phyloP scores from a whole-genome alignment of 2,113 vertebrate species.

The Micronisus gabar region DNA sequence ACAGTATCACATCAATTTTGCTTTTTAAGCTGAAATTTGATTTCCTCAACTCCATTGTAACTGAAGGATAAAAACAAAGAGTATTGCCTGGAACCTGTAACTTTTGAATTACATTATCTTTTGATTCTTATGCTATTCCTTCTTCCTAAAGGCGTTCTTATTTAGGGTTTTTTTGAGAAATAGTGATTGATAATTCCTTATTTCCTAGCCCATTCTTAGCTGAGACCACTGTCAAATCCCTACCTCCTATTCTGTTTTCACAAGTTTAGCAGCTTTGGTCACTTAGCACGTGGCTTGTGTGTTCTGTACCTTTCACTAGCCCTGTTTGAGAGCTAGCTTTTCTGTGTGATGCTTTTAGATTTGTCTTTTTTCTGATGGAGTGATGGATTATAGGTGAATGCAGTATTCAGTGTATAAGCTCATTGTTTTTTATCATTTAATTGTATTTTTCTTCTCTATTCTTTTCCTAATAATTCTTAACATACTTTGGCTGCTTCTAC shows the following conservation, averaged over 20 bases:
- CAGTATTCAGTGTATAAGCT: background rate
- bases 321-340: background rate
- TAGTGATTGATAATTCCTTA: background rate
- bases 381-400: background rate
- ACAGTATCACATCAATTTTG: background rate
- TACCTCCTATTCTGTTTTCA: background rate
- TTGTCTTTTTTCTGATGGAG: background rate
- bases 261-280: background rate
- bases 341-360: background rate
- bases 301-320: background rate
- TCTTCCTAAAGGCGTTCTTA: background rate
- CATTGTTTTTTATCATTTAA: background rate
- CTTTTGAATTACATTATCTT: background rate
- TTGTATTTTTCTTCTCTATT: background rate
- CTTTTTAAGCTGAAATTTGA: background rate
- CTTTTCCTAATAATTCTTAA: background rate
- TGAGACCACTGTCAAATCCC: background rate
- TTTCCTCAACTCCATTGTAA: background rate
- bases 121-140: background rate
- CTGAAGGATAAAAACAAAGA: background rate
- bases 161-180: background rate
- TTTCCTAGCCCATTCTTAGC: background rate
- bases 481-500: background rate
- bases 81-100: background rate
- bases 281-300: fast-evolving